Evolutionary conservation across 2,888 invertebrate species (phyloP), one percentile per base, ranked within the genome.

Genomic region (Polyommatus icarus): DNA sequence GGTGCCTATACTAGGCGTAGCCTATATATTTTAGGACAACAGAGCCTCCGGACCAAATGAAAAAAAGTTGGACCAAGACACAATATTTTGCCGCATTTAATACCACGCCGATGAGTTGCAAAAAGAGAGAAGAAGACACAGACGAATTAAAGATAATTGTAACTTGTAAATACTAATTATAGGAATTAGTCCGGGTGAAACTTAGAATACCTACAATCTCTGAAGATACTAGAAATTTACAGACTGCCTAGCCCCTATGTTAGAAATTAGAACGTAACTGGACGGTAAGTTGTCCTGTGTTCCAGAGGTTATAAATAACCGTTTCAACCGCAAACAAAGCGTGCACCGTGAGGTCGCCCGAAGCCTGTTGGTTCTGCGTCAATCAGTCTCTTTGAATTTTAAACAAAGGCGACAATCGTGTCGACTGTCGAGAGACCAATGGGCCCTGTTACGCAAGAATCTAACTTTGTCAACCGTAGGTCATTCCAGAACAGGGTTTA

Each of bases 361-460:
- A 57, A 36, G 78, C 67, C 67, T 67, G 29, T 61, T 29, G 67
- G 15, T 67, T 67, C 29, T 67, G 32, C 67, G 67, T 67, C 67
- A 67, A 67, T 67, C 67, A 67, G 32, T 67, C 67, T 18, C 67
- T 67, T 67, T 67, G 67, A 67, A 67, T 32, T 29, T 61, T 18
- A 32, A 67, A 67, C 67, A 67, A 67, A 67, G 67, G 15, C 29
- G 29, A 15, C 29, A 12, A 29, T 29, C 29, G 61, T 3, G 18
- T 67, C 29, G 29, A 29, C 29, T 3, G 18, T 67, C 29, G 29
- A 29, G 12, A 18, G 24, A 15, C 15, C 18, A 15, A 67, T 32
- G 29, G 67, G 67, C 12, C 8, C 61, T 10, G 24, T 24, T 61
- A 61, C 61, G 12, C 0, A 61, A 24, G 24, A 7, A 18, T 67